These are phyloP conservation scores for Polydrusus tereticollis DNA, from an alignment of 2,888 invertebrate genomes.

Conservation along the genomic window DNA sequence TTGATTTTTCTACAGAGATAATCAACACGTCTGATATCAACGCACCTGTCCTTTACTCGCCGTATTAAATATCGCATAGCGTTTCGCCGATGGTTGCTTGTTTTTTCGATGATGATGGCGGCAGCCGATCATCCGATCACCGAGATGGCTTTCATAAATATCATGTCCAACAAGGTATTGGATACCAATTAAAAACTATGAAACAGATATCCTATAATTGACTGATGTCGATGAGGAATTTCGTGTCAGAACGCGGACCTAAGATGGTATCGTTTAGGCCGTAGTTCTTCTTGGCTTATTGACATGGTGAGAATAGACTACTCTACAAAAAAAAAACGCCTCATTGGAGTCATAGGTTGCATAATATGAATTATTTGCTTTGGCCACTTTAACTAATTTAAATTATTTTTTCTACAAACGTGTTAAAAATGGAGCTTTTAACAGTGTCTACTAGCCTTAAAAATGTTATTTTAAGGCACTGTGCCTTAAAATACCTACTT, in stretches of 20 bases:
- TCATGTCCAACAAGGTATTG: conserved; percentile 59
- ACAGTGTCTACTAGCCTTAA: too few species aligned
- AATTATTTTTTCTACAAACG: too few species aligned
- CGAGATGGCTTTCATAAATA: conserved; percentile 54
- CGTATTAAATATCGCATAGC: conserved; percentile 7
- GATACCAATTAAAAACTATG: conserved; percentile 61
- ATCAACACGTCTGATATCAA: too few species aligned
- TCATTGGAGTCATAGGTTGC: too few species aligned
- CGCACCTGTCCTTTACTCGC: background rate
- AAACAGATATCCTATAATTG: conserved; percentile 57
- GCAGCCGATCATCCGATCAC: conserved; percentile 48
- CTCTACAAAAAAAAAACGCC: too few species aligned
- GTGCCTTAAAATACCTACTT: too few species aligned
- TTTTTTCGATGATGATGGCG: conserved; percentile 33
- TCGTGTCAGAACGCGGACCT: background rate
- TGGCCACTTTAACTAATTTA: too few species aligned
- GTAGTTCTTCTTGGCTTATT: background rate
- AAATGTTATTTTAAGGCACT: too few species aligned
- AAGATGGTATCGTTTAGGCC: background rate
- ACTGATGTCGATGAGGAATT: conserved; percentile 15
- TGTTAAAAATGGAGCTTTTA: too few species aligned
- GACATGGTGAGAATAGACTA: too few species aligned
- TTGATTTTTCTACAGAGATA: too few species aligned
- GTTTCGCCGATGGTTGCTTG: conserved; percentile 10
- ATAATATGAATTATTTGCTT: too few species aligned